A percentile compares a stretch with the other conserved stretches of the same genome.
These are phyloP conservation scores for Pachyramphus minor DNA, from an alignment of 2,113 vertebrate genomes.

Conservation along the genomic window DNA sequence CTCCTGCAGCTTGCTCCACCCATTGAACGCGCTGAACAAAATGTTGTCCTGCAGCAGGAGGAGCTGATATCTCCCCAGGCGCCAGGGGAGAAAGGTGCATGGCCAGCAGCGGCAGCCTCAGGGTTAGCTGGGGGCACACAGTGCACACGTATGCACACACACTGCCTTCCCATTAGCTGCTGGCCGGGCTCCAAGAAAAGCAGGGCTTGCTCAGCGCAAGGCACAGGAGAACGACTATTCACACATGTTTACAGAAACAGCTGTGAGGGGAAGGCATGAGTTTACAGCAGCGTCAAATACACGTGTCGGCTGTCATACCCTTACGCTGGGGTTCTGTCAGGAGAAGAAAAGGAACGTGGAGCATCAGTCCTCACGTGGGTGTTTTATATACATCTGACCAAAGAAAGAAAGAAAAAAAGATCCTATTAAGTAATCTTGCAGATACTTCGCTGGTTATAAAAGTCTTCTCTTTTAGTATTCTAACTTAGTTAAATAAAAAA, in stretches of 20 bases:
- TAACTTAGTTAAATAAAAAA: not conserved
- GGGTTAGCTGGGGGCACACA: slow-evolving; percentile 9
- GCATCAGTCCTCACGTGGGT: not conserved
- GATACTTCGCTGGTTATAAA: not conserved
- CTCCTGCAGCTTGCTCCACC: not conserved
- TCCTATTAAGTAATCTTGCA: not conserved
- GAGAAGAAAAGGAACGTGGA: not conserved
- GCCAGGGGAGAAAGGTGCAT: accelerated
- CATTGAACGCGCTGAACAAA: not conserved
- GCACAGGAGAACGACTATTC: not conserved
- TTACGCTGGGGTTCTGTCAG: not conserved
- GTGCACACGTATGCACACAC: not conserved
- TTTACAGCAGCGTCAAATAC: not conserved
- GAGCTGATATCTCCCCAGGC: not conserved
- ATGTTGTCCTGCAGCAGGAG: not conserved
- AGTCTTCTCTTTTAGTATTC: not conserved
- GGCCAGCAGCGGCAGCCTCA: accelerated
- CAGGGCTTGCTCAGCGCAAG: not conserved
- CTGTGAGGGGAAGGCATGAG: not conserved
- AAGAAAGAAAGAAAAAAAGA: not conserved
- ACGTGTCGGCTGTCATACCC: not conserved
- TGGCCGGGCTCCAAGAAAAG: slow-evolving; percentile 50
- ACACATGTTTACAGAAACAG: not conserved
- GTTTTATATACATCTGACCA: not conserved
- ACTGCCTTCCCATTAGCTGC: not conserved